phyloP scores from a whole-genome alignment of 2,888 invertebrate species.

The Callyntrura sp. region DNA sequence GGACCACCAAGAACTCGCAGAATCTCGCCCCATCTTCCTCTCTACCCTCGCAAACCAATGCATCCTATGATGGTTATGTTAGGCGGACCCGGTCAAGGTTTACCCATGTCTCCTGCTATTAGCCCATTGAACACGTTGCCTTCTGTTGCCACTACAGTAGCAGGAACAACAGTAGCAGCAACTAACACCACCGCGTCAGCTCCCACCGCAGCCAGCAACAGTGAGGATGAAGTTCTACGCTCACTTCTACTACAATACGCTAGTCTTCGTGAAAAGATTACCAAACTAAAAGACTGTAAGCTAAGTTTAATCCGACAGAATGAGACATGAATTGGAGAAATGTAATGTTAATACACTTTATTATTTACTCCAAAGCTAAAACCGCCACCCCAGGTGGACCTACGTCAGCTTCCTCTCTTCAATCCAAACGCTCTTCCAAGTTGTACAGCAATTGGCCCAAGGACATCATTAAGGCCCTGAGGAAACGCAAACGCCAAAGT shows the following conservation, averaged over 20 bases:
- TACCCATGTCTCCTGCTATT: conserved; percentile 1
- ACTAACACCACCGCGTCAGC: conserved; percentile 18
- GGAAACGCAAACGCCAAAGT: conserved; percentile 72
- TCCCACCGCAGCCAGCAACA: conserved; percentile 47
- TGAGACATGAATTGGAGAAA: background rate
- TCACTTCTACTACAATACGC: conserved; percentile 81
- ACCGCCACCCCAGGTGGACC: conserved; percentile 30
- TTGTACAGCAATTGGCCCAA: conserved; percentile 72
- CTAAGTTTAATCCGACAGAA: background rate
- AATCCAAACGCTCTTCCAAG: conserved; percentile 65
- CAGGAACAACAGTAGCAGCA: conserved; percentile 14
- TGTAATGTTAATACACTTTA: background rate
- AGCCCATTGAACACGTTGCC: background rate
- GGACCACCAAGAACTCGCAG: conserved; percentile 76
- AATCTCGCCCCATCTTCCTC: conserved; percentile 29
- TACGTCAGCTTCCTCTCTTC: background rate
- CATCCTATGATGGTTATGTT: conserved; percentile 74
- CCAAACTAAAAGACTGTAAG: conserved; percentile 74
- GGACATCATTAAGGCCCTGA: conserved; percentile 66
- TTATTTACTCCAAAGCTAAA: conserved; percentile 32
- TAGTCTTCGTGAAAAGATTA: conserved; percentile 79
- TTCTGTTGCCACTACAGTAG: background rate
- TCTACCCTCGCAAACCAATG: conserved; percentile 70
- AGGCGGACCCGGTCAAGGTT: background rate
- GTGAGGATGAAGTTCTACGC: conserved; percentile 76